Base-by-base conservation (phyloP, 2,888 invertebrate genomes). In the Volucella bombylans region DNA sequence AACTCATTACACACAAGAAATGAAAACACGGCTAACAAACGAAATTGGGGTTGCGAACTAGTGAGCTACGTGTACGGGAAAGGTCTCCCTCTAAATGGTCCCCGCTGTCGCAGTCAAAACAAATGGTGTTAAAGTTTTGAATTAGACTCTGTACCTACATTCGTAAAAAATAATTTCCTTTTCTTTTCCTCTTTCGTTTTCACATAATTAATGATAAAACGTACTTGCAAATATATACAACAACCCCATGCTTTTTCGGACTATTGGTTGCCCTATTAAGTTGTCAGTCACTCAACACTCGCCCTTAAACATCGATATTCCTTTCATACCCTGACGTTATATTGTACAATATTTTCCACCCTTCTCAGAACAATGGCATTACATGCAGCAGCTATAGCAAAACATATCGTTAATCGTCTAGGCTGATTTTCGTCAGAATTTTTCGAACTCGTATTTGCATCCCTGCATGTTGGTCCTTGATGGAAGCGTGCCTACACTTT, bases 211-310 rank as follows among this genome's bases (percentile, higher is more conserved):
- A 85, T 81, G 85, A 76, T 80, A 52, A 62, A 76, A 49, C 12
- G 80, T 80, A 76, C 76, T 77, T 52, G 76, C 81, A 68, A 72
- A 77, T 62, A n/a, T n/a, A n/a, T n/a, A 72, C 72, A 77, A 62
- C 72, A 72, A 85, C 85, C 85, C 85, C 71, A 52, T 76, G 50
- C 80, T 3, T 23, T 76, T 80, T 76, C 81, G 76, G 85, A 76
- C 81, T 81, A 85, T 85, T 81, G 80, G 81, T 77, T 85, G 85
- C 79, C 83, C 85, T 85, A 85, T 85, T 85, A 85, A 85, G 81
- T 85, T 85, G 85, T 85, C 85, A 80, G 85, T 85, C 81, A 85
- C 76, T 85, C 85, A 85, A 85, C 85, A 85, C 85, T 85, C 85
- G 81, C 85, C 85, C 85, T 68, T 81, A 57, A 80, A 61, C 72